phyloP scores from a whole-genome alignment of 2,113 vertebrate species.

The Tonatia bakeri region DNA sequence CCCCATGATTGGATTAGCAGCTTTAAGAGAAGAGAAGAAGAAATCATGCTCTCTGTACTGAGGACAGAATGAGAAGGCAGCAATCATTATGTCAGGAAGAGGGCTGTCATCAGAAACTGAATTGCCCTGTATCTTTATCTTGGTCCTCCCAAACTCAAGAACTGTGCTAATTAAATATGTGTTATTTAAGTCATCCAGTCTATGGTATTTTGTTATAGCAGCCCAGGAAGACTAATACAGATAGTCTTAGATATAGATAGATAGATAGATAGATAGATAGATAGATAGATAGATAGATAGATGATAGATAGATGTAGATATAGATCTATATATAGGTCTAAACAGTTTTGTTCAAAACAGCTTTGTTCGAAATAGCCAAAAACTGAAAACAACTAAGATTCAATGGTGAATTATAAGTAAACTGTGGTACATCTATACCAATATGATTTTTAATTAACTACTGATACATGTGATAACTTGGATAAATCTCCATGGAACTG shows the following conservation, averaged over 20 bases:
- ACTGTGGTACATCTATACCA: neutral
- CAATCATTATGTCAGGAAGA: neutral
- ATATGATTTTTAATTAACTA: neutral
- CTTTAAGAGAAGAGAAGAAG: neutral
- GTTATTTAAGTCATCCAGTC: neutral
- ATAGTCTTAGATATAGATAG: neutral
- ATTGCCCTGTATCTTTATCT: neutral
- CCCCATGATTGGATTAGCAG: neutral
- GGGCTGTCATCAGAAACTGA: neutral
- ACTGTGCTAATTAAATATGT: neutral
- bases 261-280: no score
- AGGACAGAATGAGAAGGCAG: neutral
- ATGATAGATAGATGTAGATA: no score
- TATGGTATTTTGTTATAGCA: neutral
- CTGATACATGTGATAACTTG: neutral
- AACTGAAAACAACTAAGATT: neutral
- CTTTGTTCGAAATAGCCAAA: neutral
- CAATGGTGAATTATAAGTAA: neutral
- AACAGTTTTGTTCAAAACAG: neutral
- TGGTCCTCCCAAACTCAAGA: neutral
- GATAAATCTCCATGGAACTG: neutral
- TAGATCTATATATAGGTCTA: no score
- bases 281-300: no score
- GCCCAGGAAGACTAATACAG: neutral
- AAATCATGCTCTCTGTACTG: neutral